Base-by-base conservation (phyloP, 2,113 vertebrate genomes). In the Mesembrinibis cayennensis region DNA sequence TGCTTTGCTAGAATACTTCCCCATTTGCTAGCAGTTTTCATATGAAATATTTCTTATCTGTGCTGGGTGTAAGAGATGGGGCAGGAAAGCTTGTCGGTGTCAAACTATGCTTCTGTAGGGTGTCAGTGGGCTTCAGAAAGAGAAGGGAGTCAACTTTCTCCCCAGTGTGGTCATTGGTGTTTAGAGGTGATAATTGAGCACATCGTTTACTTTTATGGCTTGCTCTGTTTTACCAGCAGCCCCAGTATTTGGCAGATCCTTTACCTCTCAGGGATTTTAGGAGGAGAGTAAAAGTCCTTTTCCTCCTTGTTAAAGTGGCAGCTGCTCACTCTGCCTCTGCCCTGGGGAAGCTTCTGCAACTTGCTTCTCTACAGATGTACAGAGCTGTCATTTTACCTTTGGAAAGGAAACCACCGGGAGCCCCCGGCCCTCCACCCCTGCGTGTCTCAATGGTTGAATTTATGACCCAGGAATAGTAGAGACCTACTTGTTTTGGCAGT, bases 371-470 rank as follows among this genome's bases (percentile, higher is more conserved):
- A 26, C 44, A 42, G 34, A 30, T 19, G 18, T 42, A 49, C 45
- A 61, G 30, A 59, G 45, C 52, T 49, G 40, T 58, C 22, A 7
- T 58, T 86, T 61, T 70, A 30, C 58, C 30, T 76, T 70, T 10
- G 4, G 26, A 82, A 59, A 66, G 63, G 13, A 66, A 53, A 38
- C 34, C 45, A 49, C 19, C 1, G 0, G 55, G 26, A 66, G 30
- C 19, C 58, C 8, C 25, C 0, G 0, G 6, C 56, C 29, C 30
- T 66, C 21, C 38, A 59, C 34, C 18, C 25, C 34, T 53, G 25
- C 0, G 0, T 65, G 21, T 25, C 56, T 40, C 21, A 25, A 34
- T 38, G 29, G 7, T 20, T 69, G 44, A 52, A 65, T 58, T 86
- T 71, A 32, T 86, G 38, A 63, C 53, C 36, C 9, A 2, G 40